These are phyloP conservation scores for Tapera naevia DNA, from an alignment of 2,797 vertebrate species.

Conservation along the genomic window DNA sequence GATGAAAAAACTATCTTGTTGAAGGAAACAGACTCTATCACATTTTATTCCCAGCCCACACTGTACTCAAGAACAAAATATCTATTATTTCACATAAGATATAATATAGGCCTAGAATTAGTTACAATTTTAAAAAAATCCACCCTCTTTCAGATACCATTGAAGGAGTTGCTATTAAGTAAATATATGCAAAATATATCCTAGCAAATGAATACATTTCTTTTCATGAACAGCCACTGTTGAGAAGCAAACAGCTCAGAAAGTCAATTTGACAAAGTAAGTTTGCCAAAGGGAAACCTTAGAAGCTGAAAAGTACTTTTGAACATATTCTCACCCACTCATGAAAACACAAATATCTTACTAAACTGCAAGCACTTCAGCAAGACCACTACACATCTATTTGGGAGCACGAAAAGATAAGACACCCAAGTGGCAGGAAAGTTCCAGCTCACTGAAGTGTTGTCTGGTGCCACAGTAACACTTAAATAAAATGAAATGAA, in stretches of 20 bases:
- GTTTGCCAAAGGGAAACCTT: neutral
- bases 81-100: neutral
- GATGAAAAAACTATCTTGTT: neutral
- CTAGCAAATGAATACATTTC: neutral
- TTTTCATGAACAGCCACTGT: neutral
- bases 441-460: neutral
- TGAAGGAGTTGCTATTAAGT: neutral
- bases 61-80: neutral
- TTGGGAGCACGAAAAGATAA: neutral
- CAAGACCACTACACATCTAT: neutral
- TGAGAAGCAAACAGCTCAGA: neutral
- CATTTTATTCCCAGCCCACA: neutral
- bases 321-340: neutral
- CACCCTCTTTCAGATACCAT: neutral
- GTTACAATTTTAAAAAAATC: neutral
- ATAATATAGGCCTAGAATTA: neutral
- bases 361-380: neutral
- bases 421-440: neutral
- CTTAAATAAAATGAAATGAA: neutral
- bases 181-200: neutral
- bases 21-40: neutral
- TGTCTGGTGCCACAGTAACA: neutral
- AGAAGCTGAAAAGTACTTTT: neutral
- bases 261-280: neutral
- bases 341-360: neutral